Base-by-base conservation (phyloP, 1,140 invertebrate genomes). In the Lethrus apterus region DNA sequence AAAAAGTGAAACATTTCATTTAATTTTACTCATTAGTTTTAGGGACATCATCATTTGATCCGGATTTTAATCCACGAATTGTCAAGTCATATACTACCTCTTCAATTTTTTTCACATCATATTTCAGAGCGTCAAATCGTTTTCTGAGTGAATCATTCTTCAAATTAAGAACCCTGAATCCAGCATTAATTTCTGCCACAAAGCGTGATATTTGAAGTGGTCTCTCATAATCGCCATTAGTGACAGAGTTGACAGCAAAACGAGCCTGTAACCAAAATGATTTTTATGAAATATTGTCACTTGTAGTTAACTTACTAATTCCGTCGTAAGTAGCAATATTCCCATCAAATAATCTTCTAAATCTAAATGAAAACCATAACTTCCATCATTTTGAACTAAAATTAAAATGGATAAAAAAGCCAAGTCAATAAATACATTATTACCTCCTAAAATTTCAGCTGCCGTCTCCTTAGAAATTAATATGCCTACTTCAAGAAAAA, bases 51-150 rank as follows among this genome's bases (percentile, higher is more conserved):
- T 18, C 18, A 21, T 8, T 60, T 4, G 3, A n/a, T 14, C 24
- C 40, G 4, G 74, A 72, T 60, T 77, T 74, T 8, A 93, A 70
- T 0, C 88, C 89, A 40, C 91, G 73, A 52, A 96, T 90, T 48
- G 84, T 85, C 3, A 96, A 70, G 65, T 96, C 92, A 60, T 94
- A 96, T 5, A 96, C 89, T 2, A 96, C 85, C 70, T 95, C 90
- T 63, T 95, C 92, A 19, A 93, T 86, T 68, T 94, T 95, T 65
- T 94, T 94, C 2, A 94, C 80, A 59, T 93, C 89, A 60, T 95
- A 95, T 59, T 96, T 95, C 0, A 96, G 69, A 1, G 76, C 84
- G 70, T 96, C 93, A 63, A 89, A 95, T 41, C 84, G 74, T 64
- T 93, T 93, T 19, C 92, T 71, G 10, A 96, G 68, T 15, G 76